Evolutionary conservation across 2,797 vertebrate genomes (phyloP).

Genomic region (Pangasius larnaudii): DNA sequence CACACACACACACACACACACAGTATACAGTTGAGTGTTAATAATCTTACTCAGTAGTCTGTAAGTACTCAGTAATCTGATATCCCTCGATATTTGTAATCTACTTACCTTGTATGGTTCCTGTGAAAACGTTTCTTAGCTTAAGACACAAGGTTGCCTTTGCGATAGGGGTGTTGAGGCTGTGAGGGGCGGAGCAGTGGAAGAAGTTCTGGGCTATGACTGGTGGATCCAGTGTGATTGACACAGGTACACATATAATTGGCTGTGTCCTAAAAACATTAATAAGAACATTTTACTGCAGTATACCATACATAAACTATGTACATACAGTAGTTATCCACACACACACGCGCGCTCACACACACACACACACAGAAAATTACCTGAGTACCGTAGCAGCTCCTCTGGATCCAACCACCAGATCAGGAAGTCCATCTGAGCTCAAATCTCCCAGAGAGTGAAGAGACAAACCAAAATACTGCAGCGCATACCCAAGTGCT

Average conservation of each 20-base stretch:
- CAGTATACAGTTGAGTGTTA: background rate
- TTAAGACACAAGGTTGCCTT: slow-evolving; percentile 52
- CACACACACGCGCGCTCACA: slow-evolving; percentile 27
- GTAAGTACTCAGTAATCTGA: background rate
- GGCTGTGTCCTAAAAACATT: slow-evolving; percentile 55
- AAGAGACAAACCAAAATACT: slow-evolving; percentile 58
- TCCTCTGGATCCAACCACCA: slow-evolving; percentile 59
- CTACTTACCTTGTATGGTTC: slow-evolving; percentile 47
- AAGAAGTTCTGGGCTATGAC: slow-evolving; percentile 53
- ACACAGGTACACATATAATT: slow-evolving; percentile 50
- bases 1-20: slow-evolving; percentile 17
- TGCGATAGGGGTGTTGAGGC: slow-evolving; percentile 37
- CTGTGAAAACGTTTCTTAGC: slow-evolving; percentile 32
- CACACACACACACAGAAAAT: background rate
- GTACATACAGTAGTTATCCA: background rate
- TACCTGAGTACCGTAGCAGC: slow-evolving; percentile 57
- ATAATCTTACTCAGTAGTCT: background rate
- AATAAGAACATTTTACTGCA: background rate
- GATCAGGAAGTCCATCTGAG: slow-evolving; percentile 57
- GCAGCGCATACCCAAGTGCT: slow-evolving; percentile 21
- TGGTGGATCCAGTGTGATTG: slow-evolving; percentile 50
- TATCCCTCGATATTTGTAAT: background rate
- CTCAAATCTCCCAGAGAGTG: slow-evolving; percentile 60
- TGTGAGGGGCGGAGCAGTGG: slow-evolving; percentile 52
- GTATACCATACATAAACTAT: background rate